Evolutionary conservation across 2,797 vertebrate genomes (phyloP), one percentile per base, ranked within the genome.

Genomic region (Acanthurus lineatus): DNA sequence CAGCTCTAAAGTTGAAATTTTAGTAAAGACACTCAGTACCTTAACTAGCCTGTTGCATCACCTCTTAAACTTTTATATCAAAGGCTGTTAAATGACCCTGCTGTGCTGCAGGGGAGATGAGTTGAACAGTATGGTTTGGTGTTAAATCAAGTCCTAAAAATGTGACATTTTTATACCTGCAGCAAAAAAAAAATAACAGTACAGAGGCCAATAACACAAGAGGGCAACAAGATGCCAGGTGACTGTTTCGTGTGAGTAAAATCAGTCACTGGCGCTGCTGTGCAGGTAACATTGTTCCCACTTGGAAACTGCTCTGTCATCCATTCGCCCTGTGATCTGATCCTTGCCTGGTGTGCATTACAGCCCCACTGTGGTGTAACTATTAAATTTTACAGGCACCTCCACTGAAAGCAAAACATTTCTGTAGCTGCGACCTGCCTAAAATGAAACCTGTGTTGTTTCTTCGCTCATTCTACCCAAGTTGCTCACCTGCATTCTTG

Each of bases 351-450:
- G 45, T 53, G 67, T 63, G 52, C 47, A 57, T 82, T 71, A 77
- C 66, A 45, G 69, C 74, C 51, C 62, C 61, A 7, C 56, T 86
- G 81, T 77, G 79, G 86, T 80, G 62, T 78, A 86, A 73, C 83
- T 84, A 83, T 89, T 89, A 83, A 83, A 86, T 70, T 88, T 73
- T 71, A 75, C 63, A 78, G 77, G 71, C 75, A 1, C 76, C 86
- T 54, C 53, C 28, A 79, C 70, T 73, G 89, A 91, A 87, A 79
- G 85, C 78, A 77, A 63, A 89, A 73, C 81, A 85, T 90, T 90
- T 89, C 67, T 57, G 15, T 75, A 63, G 47, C 76, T 81, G 60
- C 28, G 58, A 53, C 70, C 25, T 1, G 52, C 47, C 64, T 60
- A 57, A 62, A 66, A 81, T 73, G 69, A 85, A 73, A 65, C 79